phyloP scores from a whole-genome alignment of 2,113 vertebrate species.

The Clupea harengus region DNA sequence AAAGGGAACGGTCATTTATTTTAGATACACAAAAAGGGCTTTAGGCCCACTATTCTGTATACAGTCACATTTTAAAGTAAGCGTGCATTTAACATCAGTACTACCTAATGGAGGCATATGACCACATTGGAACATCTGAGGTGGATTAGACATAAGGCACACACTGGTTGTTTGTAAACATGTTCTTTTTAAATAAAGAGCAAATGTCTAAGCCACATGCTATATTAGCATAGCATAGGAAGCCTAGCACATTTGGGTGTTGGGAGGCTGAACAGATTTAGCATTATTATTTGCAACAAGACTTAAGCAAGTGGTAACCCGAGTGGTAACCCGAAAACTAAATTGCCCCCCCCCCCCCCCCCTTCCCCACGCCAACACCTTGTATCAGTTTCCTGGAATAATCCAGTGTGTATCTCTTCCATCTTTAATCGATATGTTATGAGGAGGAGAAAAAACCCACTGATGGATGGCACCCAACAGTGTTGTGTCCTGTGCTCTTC shows the following conservation, averaged over 20 bases:
- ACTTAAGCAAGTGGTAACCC: not conserved
- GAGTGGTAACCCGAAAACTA: not conserved
- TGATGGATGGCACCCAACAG: conserved; percentile 35
- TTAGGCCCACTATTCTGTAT: not conserved
- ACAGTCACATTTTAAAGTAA: not conserved
- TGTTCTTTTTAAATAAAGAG: not conserved
- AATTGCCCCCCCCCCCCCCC: not conserved
- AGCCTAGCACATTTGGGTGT: no score
- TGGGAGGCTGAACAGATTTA: not conserved
- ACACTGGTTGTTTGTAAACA: not conserved
- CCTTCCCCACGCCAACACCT: not conserved
- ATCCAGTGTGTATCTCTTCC: not conserved
- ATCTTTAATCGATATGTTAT: conserved; percentile 3
- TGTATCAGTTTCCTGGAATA: not conserved
- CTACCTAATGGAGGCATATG: not conserved
- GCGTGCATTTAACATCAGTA: not conserved
- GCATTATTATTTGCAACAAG: not conserved
- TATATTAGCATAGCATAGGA: not conserved
- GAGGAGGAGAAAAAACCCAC: not conserved
- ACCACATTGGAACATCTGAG: not conserved
- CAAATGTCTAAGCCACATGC: not conserved
- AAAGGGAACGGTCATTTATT: not conserved
- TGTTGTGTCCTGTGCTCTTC: conserved; percentile 19
- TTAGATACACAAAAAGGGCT: not conserved
- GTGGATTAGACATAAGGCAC: not conserved